Percentiles rank a stretch among this genome's conserved stretches.
These are phyloP conservation scores for Scarus forsteni DNA, from an alignment of 2,797 vertebrate species.

Conservation along the genomic window DNA sequence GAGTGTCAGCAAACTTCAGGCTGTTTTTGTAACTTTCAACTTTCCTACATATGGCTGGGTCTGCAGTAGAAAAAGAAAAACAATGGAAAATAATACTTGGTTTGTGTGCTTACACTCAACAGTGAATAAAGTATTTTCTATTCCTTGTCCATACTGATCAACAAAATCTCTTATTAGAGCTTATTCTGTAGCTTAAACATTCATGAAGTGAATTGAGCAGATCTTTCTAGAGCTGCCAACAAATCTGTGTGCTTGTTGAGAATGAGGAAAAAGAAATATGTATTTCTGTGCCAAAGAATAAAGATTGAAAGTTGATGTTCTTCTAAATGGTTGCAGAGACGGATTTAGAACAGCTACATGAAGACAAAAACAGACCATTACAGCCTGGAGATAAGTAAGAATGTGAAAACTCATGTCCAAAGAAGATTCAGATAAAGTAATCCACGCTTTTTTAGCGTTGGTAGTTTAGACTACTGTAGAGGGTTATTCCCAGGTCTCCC, in stretches of 20 bases:
- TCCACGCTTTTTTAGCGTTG: neutral
- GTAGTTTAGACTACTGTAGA: neutral
- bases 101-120: neutral
- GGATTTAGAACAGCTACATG: neutral
- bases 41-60: neutral
- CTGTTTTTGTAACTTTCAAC: neutral
- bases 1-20: neutral
- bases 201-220: neutral
- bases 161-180: neutral
- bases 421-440: slow-evolving; percentile 1
- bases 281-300: slow-evolving; percentile 4
- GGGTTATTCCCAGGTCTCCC: slow-evolving; percentile 9
- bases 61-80: neutral
- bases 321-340: neutral
- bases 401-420: neutral
- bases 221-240: neutral
- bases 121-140: neutral
- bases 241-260: neutral
- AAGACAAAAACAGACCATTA: neutral
- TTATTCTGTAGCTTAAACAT: neutral
- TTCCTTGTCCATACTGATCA: neutral
- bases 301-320: neutral
- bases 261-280: neutral
- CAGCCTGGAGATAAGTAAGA: neutral
- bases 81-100: neutral